phyloP scores from a whole-genome alignment of 2,113 vertebrate species.

The Mesoclemmys tuberculata region DNA sequence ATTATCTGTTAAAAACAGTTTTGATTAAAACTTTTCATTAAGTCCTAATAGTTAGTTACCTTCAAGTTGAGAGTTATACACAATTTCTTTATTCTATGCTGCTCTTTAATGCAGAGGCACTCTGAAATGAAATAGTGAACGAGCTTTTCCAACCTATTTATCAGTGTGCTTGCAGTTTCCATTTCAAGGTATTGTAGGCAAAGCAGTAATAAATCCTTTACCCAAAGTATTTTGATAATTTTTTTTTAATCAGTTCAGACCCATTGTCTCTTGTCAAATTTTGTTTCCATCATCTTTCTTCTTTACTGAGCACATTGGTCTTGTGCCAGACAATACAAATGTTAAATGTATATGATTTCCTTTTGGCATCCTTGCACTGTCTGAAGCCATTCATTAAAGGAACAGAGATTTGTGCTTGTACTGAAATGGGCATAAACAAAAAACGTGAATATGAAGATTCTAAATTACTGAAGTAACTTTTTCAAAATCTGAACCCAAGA shows the following conservation, averaged over 20 bases:
- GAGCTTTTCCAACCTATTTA: not conserved
- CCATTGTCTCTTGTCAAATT: not conserved
- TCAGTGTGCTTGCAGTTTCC: not conserved
- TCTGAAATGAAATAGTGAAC: not conserved
- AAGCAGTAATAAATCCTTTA: not conserved
- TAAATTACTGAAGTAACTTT: not conserved
- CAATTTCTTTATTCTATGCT: not conserved
- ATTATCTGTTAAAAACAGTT: not conserved
- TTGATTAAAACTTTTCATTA: not conserved
- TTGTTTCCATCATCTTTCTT: not conserved
- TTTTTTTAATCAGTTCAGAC: not conserved
- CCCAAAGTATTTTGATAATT: not conserved
- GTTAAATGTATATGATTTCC: not conserved
- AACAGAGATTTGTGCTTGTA: not conserved
- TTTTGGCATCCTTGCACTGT: not conserved
- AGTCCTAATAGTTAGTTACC: not conserved
- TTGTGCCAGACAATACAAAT: not conserved
- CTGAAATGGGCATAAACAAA: not conserved
- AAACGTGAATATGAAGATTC: not conserved
- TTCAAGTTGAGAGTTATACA: not conserved
- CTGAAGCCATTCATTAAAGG: not conserved
- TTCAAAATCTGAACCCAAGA: not conserved
- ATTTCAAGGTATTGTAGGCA: not conserved
- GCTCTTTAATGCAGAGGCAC: not conserved
- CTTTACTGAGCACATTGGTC: not conserved